Evolutionary conservation across 2,888 invertebrate genomes (phyloP), one percentile per base, ranked within the genome.

Genomic region (Cancer borealis): DNA sequence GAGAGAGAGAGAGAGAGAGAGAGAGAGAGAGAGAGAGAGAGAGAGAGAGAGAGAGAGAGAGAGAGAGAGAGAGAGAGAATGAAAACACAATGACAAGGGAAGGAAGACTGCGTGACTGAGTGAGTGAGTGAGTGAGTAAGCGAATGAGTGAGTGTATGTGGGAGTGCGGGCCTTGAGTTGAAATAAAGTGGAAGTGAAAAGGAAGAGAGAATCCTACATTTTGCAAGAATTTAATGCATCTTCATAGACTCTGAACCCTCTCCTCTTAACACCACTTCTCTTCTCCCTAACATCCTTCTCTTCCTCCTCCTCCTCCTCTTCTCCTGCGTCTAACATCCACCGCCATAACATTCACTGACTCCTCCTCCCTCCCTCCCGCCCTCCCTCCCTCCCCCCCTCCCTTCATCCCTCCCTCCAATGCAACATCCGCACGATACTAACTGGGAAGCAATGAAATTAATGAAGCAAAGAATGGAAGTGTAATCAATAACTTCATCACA

Each of bases 1-100:
- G 66, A 66, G 66, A 66, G 17, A 66, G 17, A 66, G 66, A 66
- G 66, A 66, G 21, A 21, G 66, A 66, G 66, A 66, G 66, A 66
- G 17, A 66, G 66, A 66, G 66, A 66, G 66, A 66, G n/a, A 66
- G 66, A 66, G 66, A 66, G 66, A 66, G n/a, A 66, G 66, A 66
- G 66, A 66, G 66, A 66, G n/a, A n/a, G 66, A 66, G 66, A 66
- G 66, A 66, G n/a, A 66, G 66, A 66, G 66, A 66, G 66, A 66
- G n/a, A 66, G 66, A 66, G 66, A 66, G n/a, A 66, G 66, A 66
- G 66, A 66, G n/a, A 66, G 66, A 66, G 66, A 66, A 0, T 0
- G n/a, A 66, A 66, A 8, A 66, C 5, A 66, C 5, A 66, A 21
- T 4, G 66, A 66, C 3, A 5, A n/a, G 66, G n/a, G 66, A 66